Conservation (phyloP, 2,113 vertebrate genomes). For the Sphyrna mokarran region DNA sequence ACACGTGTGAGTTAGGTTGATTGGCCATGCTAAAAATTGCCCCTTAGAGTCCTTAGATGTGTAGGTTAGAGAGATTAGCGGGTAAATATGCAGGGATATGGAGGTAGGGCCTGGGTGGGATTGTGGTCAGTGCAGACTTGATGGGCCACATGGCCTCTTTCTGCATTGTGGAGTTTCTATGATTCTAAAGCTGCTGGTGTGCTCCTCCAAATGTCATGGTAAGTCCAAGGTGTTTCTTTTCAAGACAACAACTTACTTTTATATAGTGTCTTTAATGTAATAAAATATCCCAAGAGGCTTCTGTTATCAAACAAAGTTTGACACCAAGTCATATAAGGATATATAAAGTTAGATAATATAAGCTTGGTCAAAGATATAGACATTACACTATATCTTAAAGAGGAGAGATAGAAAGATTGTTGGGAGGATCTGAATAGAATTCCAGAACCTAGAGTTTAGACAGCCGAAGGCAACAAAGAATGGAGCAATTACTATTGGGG, state of each 20-base stretch:
- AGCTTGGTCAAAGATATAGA: background rate
- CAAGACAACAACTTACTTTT: background rate
- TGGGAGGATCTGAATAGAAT: too few relatives aligned
- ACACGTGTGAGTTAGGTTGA: too few relatives aligned
- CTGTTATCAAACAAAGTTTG: background rate
- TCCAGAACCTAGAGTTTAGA: too few relatives aligned
- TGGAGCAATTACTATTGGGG: background rate
- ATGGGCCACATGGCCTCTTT: too few relatives aligned
- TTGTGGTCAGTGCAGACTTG: too few relatives aligned
- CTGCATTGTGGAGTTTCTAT: too few relatives aligned
- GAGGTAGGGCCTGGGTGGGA: too few relatives aligned
- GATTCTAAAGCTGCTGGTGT: background rate
- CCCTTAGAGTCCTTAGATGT: too few relatives aligned
- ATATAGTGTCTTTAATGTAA: background rate
- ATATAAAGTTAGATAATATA: background rate
- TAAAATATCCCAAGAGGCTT: background rate
- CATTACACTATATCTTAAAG: background rate
- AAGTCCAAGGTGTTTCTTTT: background rate
- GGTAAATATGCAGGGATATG: too few relatives aligned
- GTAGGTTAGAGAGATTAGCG: too few relatives aligned
- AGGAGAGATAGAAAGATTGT: too few relatives aligned
- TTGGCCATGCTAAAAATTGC: too few relatives aligned
- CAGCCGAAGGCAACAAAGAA: background rate
- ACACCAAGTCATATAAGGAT: background rate
- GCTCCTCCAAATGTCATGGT: background rate